These are phyloP conservation scores for Kryptolebias ocellatus DNA, from an alignment of 2,797 vertebrate genomes.

Conservation along the genomic window DNA sequence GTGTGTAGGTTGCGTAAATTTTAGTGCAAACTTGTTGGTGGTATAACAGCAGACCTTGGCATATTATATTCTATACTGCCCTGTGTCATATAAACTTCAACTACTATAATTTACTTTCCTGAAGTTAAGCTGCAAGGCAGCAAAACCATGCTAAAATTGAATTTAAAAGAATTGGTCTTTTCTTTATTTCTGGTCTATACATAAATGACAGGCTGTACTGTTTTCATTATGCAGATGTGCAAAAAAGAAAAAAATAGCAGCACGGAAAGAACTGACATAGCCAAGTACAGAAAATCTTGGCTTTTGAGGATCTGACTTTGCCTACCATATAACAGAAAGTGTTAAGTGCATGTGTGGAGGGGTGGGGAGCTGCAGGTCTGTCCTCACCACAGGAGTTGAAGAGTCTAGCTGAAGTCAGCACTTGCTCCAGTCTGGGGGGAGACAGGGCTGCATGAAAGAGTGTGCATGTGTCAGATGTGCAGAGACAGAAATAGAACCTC, in stretches of 20 bases:
- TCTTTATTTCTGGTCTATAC: background rate
- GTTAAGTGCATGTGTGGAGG: slow-evolving; percentile 5
- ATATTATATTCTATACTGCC: background rate
- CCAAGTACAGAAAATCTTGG: slow-evolving; percentile 12
- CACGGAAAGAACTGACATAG: background rate
- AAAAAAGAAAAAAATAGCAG: background rate
- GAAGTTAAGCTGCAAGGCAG: background rate
- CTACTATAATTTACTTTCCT: background rate
- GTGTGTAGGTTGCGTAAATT: too few species aligned
- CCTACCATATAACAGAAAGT: background rate
- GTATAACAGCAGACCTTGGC: background rate
- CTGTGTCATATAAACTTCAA: background rate
- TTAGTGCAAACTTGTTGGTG: background rate
- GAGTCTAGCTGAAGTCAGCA: slow-evolving; percentile 68
- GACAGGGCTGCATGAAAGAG: slow-evolving; percentile 26
- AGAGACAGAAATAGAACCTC: background rate
- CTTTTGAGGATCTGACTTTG: slow-evolving; percentile 43
- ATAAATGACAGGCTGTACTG: slow-evolving; percentile 1
- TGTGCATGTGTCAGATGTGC: slow-evolving; percentile 15
- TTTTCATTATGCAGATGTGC: slow-evolving; percentile 10
- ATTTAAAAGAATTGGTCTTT: too few species aligned
- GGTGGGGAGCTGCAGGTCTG: slow-evolving; percentile 23
- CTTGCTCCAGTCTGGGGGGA: slow-evolving; percentile 43
- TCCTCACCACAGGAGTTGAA: slow-evolving; percentile 55
- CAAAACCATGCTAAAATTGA: background rate